Base-by-base conservation (phyloP, 2,113 vertebrate genomes). In the Climacteris rufus region DNA sequence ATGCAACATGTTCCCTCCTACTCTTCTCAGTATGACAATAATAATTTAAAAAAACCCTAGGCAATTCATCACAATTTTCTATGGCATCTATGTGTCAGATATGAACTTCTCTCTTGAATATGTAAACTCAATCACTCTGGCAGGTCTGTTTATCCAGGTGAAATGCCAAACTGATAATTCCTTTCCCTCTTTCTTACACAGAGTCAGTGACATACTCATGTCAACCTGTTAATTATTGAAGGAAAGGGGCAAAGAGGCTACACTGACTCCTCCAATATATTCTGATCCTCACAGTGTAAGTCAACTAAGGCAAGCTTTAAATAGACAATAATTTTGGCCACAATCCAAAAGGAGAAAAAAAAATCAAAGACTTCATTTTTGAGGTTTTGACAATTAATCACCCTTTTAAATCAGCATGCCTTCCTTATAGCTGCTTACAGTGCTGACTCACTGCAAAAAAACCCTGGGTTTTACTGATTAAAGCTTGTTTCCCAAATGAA, bases 51-150 rank as follows among this genome's bases (percentile, higher is more conserved):
- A 70, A 75, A 57, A 0, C 2, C 5, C 18, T 18, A 82, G 57
- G 70, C 65, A 76, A 92, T 87, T 79, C 80, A 89, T 94, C 75
- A 91, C 54, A 57, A 77, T 93, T 94, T 93, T 86, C 54, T 88
- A 25, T 54, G 57, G 35, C 42, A 85, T 63, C 16, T 65, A 6
- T 59, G 23, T 87, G 45, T 95, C 83, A 89, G 25, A 72, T 42
- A 50, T 33, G 47, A 49, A 72, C 24, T 66, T 65, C 39, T 83
- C 19, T 63, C 82, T 64, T 79, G 27, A 85, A 65, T 89, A 91
- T 17, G 28, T 70, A 83, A 86, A 59, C 50, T 90, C 71, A 89
- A 5, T 80, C 68, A 83, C 82, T 77, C 37, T 92, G 33, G 21
- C 0, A 0, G 54, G 27, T 50, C 37, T 96, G 28, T 92, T 95